Conservation (phyloP, 2,797 vertebrate genomes). For the Phoeniculus purpureus region DNA sequence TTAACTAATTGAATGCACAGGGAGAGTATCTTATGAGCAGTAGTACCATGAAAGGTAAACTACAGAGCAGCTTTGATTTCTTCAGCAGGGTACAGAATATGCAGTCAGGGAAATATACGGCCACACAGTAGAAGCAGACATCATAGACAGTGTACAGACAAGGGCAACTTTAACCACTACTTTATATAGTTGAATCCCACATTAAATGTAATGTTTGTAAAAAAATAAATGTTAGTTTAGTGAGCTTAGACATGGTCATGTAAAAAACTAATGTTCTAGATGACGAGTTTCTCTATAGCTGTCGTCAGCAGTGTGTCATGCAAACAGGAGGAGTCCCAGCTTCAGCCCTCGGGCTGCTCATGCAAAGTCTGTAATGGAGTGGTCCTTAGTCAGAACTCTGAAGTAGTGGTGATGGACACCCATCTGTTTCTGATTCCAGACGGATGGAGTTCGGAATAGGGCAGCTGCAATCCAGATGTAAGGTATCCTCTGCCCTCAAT, state of each 20-base stretch:
- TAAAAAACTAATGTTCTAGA: not conserved
- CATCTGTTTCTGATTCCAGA: not conserved
- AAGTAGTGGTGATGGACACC: not conserved
- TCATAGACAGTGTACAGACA: not conserved
- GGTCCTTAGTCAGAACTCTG: not conserved
- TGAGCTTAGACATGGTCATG: not conserved
- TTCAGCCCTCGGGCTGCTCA: not conserved
- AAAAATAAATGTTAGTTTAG: not conserved
- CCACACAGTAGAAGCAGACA: not conserved
- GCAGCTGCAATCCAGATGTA: not conserved
- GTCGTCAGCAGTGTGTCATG: not conserved
- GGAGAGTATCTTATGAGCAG: not conserved
- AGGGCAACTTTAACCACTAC: not conserved
- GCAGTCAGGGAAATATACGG: not conserved
- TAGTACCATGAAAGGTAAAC: not conserved
- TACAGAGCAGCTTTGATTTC: slow-evolving; percentile 3
- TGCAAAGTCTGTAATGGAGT: not conserved
- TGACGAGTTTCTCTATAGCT: not conserved
- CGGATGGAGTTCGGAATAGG: not conserved
- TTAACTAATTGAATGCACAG: not conserved
- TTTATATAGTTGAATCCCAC: not conserved
- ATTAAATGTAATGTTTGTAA: not conserved
- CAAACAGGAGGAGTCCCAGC: not conserved
- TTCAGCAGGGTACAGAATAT: slow-evolving; percentile 5
- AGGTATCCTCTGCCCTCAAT: not conserved